Evolutionary conservation across 2,113 vertebrate genomes (phyloP).

Genomic region (Conger conger): DNA sequence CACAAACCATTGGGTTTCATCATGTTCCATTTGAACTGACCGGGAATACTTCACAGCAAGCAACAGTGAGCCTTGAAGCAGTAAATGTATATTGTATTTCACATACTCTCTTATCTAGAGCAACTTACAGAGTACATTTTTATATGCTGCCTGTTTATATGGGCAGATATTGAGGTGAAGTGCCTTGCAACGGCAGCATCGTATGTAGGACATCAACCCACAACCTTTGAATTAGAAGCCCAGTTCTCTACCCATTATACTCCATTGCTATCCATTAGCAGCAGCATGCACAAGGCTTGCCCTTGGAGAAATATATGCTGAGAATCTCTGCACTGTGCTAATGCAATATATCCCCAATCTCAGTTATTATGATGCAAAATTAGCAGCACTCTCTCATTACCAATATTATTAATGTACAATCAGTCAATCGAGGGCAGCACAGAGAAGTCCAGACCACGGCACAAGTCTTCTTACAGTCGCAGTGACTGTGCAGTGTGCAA

Average conservation of each 20-base stretch:
- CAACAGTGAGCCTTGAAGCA: background rate
- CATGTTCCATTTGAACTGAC: background rate
- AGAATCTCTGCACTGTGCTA: background rate
- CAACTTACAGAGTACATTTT: no score
- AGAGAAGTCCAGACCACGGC: background rate
- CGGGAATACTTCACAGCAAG: background rate
- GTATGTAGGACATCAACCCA: no score
- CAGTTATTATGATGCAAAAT: background rate
- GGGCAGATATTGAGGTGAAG: no score
- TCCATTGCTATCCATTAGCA: no score
- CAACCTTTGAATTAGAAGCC: no score
- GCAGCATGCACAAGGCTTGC: background rate
- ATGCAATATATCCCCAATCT: background rate
- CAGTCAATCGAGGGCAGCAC: background rate
- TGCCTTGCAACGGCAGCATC: no score
- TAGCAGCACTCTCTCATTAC: background rate
- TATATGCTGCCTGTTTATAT: no score
- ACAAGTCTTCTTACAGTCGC: background rate
- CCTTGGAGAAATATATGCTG: background rate
- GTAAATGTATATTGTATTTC: background rate
- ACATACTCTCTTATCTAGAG: no score
- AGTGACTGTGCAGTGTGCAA: conserved; percentile 1
- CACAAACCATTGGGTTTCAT: background rate
- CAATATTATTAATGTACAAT: background rate
- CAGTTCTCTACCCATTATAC: no score